These are phyloP conservation scores for Leptopilina boulardi DNA, from an alignment of 1,140 invertebrate genomes.

Conservation along the genomic window DNA sequence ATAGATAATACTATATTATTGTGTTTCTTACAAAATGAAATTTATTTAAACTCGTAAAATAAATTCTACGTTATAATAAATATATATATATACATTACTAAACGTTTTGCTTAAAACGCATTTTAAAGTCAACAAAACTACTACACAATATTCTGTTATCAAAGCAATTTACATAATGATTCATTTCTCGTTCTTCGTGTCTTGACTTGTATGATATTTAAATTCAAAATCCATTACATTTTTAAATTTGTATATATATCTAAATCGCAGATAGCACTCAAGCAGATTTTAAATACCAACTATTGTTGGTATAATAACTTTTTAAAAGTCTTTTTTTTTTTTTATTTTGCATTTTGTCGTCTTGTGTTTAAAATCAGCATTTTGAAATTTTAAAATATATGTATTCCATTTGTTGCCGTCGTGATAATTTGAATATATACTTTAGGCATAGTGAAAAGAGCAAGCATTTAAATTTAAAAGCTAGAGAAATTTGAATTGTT, in stretches of 20 bases:
- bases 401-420: background rate
- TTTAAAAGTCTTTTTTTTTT: background rate
- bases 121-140: background rate
- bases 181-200: slow-evolving; percentile 7
- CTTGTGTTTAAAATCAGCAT: too few species aligned
- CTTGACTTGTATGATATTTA: slow-evolving; percentile 8
- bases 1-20: too few species aligned
- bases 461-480: background rate
- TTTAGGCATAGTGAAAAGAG: too few species aligned
- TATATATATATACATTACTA: too few species aligned
- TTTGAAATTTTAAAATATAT: background rate
- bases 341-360: too few species aligned
- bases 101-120: background rate
- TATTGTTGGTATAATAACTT: background rate
- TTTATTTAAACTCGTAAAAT: too few species aligned
- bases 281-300: background rate
- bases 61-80: too few species aligned
- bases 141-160: background rate
- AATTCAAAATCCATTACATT: background rate
- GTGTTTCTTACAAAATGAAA: too few species aligned
- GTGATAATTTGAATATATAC: too few species aligned
- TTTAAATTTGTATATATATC: background rate
- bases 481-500: too few species aligned
- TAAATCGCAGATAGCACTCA: background rate
- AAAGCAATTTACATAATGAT: slow-evolving; percentile 30